Conservation (phyloP, 2,113 vertebrate genomes). For the Aix galericulata region DNA sequence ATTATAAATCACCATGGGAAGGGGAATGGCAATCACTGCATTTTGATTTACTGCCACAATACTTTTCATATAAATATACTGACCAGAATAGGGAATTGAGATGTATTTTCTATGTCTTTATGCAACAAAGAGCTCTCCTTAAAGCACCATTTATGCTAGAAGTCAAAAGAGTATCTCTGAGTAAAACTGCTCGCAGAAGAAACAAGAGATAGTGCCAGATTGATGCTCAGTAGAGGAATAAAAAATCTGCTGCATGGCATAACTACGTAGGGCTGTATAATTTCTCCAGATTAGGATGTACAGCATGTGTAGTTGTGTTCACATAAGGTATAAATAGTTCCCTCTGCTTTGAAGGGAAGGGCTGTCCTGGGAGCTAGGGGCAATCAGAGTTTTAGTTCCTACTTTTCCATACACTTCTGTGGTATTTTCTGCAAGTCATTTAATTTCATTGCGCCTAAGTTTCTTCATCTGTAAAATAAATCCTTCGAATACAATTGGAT, state of each 20-base stretch:
- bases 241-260: not conserved
- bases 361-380: not conserved
- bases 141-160: constrained; percentile 1
- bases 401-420: not conserved
- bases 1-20: constrained; percentile 38
- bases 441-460: constrained; percentile 33
- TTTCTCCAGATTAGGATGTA: not conserved
- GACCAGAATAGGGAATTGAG: constrained; percentile 19
- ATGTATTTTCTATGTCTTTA: constrained; percentile 1
- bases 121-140: not conserved
- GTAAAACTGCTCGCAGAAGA: not conserved
- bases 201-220: not conserved
- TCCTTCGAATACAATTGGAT: constrained; percentile 63
- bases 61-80: constrained; percentile 29
- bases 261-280: not conserved
- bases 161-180: not conserved
- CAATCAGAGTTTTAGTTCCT: not conserved
- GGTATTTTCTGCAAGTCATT: constrained; percentile 49
- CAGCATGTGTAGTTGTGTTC: not conserved
- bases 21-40: not conserved
- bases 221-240: not conserved
- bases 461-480: constrained; percentile 67
- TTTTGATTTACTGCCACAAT: constrained; percentile 50
- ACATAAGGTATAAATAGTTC: rapidly evolving
- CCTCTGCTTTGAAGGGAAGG: not conserved